Percentiles rank a stretch among this genome's conserved stretches.
Conservation (phyloP, 2,888 invertebrate genomes). For the Cyaniris semiargus region DNA sequence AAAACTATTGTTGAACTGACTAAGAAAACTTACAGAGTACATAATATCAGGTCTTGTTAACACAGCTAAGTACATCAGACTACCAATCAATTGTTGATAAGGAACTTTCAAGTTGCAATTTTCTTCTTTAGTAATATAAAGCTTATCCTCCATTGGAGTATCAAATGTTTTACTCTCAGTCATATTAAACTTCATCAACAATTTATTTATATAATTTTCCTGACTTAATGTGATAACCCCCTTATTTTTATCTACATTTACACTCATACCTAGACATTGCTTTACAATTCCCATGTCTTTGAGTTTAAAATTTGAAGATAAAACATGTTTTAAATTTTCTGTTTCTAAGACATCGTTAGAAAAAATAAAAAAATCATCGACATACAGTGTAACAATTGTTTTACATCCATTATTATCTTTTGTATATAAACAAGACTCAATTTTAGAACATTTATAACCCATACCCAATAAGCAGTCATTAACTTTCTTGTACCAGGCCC, state of each 20-base stretch:
- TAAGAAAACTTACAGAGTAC: conserved; percentile 37
- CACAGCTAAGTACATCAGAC: conserved; percentile 41
- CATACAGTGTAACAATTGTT: neutral
- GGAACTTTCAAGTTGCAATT: neutral
- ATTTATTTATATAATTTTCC: neutral
- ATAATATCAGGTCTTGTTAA: conserved; percentile 41
- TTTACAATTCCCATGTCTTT: conserved; percentile 33
- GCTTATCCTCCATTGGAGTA: conserved; percentile 34
- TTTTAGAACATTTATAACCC: conserved; percentile 19
- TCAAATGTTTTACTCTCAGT: conserved; percentile 31
- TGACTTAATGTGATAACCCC: neutral
- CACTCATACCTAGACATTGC: neutral
- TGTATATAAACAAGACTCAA: conserved; percentile 2
- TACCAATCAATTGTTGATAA: conserved; percentile 36
- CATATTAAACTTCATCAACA: conserved; percentile 34
- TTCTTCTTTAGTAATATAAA: neutral
- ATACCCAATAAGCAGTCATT: conserved; percentile 5
- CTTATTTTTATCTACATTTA: neutral
- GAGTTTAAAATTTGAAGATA: conserved; percentile 9
- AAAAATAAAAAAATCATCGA: neutral
- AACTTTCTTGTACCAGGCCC: conserved; percentile 1
- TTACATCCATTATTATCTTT: neutral
- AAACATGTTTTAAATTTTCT: conserved; percentile 27
- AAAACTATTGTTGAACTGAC: conserved; percentile 40
- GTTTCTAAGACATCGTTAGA: neutral